A percentile compares a stretch with the other conserved stretches of the same genome.
Conservation (phyloP, 1,140 invertebrate genomes). For the Meloidogyne floridensis region DNA sequence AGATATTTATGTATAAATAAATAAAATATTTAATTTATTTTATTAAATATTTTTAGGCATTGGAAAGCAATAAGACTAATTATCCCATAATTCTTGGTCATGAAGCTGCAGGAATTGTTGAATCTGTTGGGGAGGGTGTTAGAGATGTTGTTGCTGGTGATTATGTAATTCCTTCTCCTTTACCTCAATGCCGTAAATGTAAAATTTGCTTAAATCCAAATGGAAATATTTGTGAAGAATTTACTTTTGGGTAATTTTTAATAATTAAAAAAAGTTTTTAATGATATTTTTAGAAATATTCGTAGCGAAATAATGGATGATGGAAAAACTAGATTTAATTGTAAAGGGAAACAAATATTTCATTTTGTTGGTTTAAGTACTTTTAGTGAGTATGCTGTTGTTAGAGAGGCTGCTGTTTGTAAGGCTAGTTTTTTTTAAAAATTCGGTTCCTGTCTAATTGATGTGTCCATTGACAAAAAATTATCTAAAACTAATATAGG, state of each 20-base stretch:
- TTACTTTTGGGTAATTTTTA: slow-evolving; percentile 21
- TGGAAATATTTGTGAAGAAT: slow-evolving; percentile 80
- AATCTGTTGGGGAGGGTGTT: slow-evolving; percentile 72
- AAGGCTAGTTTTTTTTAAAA: slow-evolving; percentile 71
- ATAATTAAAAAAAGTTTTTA: neutral
- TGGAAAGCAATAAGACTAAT: slow-evolving; percentile 14
- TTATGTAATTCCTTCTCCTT: slow-evolving; percentile 91
- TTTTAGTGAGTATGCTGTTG: slow-evolving; percentile 95
- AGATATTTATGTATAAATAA: slow-evolving; percentile 80
- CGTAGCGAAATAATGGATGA: slow-evolving; percentile 82
- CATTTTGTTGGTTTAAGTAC: slow-evolving; percentile 99
- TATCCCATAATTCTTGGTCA: slow-evolving; percentile 85
- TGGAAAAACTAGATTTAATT: slow-evolving; percentile 82
- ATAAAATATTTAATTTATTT: slow-evolving; percentile 1
- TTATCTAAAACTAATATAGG: no score
- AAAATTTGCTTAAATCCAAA: slow-evolving; percentile 84
- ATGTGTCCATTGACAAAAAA: no score
- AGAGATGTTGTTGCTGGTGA: slow-evolving; percentile 74
- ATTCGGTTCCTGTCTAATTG: no score
- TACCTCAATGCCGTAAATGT: slow-evolving; percentile 92
- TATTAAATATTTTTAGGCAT: slow-evolving; percentile 20
- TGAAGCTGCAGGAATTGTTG: slow-evolving; percentile 84
- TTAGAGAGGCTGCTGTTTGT: slow-evolving; percentile 86
- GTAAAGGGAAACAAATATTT: slow-evolving; percentile 83
- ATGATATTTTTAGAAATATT: neutral